These are phyloP conservation scores for Caloenas nicobarica DNA, from an alignment of 2,113 vertebrate genomes.

Conservation along the genomic window DNA sequence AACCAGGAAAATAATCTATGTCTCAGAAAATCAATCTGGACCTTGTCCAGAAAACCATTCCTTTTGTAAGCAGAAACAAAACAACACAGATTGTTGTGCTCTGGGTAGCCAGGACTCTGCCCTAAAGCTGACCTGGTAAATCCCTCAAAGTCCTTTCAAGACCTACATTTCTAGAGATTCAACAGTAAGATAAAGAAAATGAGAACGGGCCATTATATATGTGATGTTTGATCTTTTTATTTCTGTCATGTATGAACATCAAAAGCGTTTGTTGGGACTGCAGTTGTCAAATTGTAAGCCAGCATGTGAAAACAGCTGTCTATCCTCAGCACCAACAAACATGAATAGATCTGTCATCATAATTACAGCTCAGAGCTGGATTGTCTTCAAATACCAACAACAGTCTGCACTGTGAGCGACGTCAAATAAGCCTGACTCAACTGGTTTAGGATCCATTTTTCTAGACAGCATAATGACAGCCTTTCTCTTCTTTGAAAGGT, in stretches of 20 bases:
- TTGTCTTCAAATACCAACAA: slow-evolving; percentile 55
- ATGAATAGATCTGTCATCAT: slow-evolving; percentile 55
- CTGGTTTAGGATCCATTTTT: slow-evolving; percentile 24
- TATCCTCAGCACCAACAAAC: slow-evolving; percentile 60
- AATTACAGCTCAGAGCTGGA: slow-evolving; percentile 63
- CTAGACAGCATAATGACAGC: neutral
- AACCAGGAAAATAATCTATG: neutral
- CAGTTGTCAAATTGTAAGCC: slow-evolving; percentile 46
- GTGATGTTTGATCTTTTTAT: slow-evolving; percentile 18
- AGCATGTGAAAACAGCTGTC: slow-evolving; percentile 66
- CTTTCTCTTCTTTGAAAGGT: neutral
- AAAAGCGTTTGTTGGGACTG: slow-evolving; percentile 49
- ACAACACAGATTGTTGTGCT: neutral
- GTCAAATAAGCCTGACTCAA: slow-evolving; percentile 59
- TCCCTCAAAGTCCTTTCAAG: neutral
- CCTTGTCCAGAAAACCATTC: neutral
- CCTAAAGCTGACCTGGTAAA: neutral
- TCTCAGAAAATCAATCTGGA: neutral
- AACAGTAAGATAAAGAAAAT: neutral
- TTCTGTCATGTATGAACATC: slow-evolving; percentile 33
- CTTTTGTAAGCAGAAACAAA: neutral
- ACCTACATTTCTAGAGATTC: neutral
- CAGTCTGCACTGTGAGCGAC: slow-evolving; percentile 25
- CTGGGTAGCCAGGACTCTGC: neutral
- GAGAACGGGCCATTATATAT: neutral